A percentile compares a stretch with the other conserved stretches of the same genome.
Evolutionary conservation across 2,888 invertebrate genomes (phyloP).

Genomic region (Leucozona laternaria): DNA sequence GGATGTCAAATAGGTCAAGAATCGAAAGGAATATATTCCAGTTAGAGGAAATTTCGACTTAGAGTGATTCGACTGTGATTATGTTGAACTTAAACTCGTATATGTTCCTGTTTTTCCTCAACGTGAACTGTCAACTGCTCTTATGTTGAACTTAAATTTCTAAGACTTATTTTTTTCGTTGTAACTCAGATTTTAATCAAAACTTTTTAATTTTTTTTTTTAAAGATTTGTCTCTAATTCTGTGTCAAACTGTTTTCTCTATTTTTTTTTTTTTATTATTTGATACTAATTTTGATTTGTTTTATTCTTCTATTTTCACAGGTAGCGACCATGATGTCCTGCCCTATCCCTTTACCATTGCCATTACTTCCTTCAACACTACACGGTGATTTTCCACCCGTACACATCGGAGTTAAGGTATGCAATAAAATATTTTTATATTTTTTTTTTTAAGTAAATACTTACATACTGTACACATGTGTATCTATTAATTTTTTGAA

Average conservation of each 20-base stretch:
- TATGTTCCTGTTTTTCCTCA: too few relatives aligned
- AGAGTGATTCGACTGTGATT: too few relatives aligned
- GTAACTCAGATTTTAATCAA: background rate
- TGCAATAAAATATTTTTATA: slow-evolving; percentile 27
- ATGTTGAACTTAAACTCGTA: too few relatives aligned
- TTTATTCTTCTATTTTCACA: slow-evolving; percentile 76
- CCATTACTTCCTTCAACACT: slow-evolving; percentile 83
- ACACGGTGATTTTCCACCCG: slow-evolving; percentile 83
- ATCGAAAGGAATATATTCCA: too few relatives aligned
- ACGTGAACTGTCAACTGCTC: too few relatives aligned
- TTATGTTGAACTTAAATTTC: too few relatives aligned
- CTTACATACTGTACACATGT: too few relatives aligned
- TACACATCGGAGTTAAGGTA: slow-evolving; percentile 84
- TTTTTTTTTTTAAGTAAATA: too few relatives aligned
- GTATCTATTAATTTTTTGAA: too few relatives aligned
- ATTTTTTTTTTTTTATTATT: slow-evolving; percentile 37
- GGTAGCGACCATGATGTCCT: slow-evolving; percentile 85
- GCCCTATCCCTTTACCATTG: slow-evolving; percentile 84
- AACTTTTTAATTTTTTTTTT: background rate
- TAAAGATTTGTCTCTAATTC: background rate
- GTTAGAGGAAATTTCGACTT: too few relatives aligned
- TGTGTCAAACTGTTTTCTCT: background rate
- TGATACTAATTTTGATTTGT: slow-evolving; percentile 76
- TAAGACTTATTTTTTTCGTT: too few relatives aligned
- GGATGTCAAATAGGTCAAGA: too few relatives aligned